phyloP scores from a whole-genome alignment of 2,797 vertebrate species.

The Numenius phaeopus region DNA sequence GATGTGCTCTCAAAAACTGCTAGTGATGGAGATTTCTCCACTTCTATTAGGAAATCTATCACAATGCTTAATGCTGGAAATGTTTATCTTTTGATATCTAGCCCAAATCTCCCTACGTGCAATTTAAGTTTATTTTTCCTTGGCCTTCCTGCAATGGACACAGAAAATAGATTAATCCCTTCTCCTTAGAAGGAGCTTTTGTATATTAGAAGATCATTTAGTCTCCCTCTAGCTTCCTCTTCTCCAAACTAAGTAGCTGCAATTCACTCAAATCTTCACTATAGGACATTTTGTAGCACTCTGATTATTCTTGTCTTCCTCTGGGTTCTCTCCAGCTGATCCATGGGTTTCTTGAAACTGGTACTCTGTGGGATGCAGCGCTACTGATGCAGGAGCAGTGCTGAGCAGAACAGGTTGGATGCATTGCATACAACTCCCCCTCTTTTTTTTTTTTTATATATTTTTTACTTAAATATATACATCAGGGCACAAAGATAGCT shows the following conservation, averaged over 20 bases:
- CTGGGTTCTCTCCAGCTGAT: neutral
- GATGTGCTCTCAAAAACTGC: neutral
- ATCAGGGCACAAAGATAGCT: neutral
- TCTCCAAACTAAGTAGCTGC: neutral
- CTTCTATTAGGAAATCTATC: neutral
- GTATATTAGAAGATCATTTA: neutral
- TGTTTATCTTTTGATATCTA: neutral
- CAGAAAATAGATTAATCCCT: neutral
- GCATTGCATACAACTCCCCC: neutral
- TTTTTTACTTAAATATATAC: neutral
- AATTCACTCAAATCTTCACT: neutral
- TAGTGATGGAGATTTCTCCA: neutral
- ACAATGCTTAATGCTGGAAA: neutral
- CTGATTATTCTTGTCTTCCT: neutral
- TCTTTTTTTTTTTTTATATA: neutral
- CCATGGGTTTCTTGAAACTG: neutral
- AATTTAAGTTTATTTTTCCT: neutral
- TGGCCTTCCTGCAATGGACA: neutral
- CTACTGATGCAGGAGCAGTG: neutral
- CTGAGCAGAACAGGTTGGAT: neutral
- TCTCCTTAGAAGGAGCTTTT: neutral
- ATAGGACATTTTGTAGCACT: neutral
- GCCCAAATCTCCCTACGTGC: neutral
- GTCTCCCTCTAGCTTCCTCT: neutral
- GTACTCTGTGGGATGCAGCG: neutral